These are phyloP conservation scores for Acromyrmex heyeri DNA, from an alignment of 1,140 invertebrate genomes.

Conservation along the genomic window DNA sequence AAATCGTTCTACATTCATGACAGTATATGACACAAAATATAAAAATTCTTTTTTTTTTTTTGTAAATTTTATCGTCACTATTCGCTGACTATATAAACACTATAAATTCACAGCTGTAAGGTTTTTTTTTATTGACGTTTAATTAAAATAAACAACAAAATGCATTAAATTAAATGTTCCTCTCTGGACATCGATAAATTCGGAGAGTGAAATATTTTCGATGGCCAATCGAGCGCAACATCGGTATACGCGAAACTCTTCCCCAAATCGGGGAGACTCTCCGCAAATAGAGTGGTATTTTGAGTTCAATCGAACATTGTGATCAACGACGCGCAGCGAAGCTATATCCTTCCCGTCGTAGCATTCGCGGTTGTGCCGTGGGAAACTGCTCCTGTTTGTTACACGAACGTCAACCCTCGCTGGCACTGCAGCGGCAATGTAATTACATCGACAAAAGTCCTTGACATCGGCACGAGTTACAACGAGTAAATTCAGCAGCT, in stretches of 20 bases:
- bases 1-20: constrained; percentile 1
- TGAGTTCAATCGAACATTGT: constrained; percentile 5
- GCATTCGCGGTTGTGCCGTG: constrained; percentile 12
- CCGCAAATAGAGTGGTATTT: constrained; percentile 28
- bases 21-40: not conserved
- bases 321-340: constrained; percentile 2
- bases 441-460: constrained; percentile 63
- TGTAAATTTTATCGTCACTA: not conserved
- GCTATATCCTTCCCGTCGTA: not conserved
- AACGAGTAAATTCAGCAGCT: constrained; percentile 32
- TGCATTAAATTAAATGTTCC: constrained; percentile 5
- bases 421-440: constrained; percentile 22
- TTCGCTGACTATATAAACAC: not conserved
- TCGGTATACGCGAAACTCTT: not conserved
- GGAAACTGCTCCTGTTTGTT: constrained; percentile 20
- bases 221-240: not conserved
- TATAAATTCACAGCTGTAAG: not conserved
- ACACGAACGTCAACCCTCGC: not conserved
- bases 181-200: not conserved
- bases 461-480: constrained; percentile 48
- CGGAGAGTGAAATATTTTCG: constrained; percentile 20
- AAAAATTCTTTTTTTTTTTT: constrained; percentile 8
- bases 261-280: constrained; percentile 2
- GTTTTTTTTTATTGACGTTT: not conserved
- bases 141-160: constrained; percentile 9